Percentiles rank a stretch among this genome's conserved stretches.
Conservation (phyloP, 2,888 invertebrate species). For the Caenorhabditis sulstoni region DNA sequence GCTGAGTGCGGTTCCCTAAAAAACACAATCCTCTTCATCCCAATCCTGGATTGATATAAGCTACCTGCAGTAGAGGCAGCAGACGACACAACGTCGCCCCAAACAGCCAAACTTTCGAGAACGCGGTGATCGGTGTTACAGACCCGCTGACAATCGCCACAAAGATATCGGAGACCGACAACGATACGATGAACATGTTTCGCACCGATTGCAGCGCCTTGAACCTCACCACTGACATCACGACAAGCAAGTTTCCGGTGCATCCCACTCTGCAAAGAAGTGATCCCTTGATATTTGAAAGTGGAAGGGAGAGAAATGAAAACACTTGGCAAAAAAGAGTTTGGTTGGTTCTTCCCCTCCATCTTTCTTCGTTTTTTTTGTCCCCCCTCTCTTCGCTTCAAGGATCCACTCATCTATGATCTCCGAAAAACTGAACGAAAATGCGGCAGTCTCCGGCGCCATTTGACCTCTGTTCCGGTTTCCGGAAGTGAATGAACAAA, state of each 20-base stretch:
- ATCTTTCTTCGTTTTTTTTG: neutral
- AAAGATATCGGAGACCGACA: conserved; percentile 88
- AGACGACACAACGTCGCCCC: conserved; percentile 92
- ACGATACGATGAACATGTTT: conserved; percentile 79
- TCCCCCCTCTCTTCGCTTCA: neutral
- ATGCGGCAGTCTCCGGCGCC: conserved; percentile 12
- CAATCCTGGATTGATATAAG: neutral
- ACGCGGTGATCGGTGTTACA: conserved; percentile 95
- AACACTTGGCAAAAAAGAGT: conserved; percentile 25
- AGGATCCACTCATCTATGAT: conserved; percentile 44
- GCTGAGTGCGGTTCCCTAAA: conserved; percentile 90
- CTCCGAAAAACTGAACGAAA: conserved; percentile 6
- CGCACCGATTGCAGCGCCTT: conserved; percentile 76
- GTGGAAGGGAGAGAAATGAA: conserved; percentile 1
- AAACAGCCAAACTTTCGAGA: conserved; percentile 93
- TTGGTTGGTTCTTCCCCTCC: conserved; percentile 13
- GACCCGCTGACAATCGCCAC: conserved; percentile 91
- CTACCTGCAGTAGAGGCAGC: conserved; percentile 91
- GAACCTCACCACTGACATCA: conserved; percentile 73
- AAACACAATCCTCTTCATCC: neutral
- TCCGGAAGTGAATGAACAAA: conserved; percentile 29
- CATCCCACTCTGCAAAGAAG: conserved; percentile 75
- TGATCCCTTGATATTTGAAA: neutral
- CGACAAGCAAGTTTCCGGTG: conserved; percentile 76
- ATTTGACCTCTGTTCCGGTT: conserved; percentile 40